These are phyloP conservation scores for Odontamblyopus lacepedii DNA, from an alignment of 2,797 vertebrate species.

Conservation along the genomic window DNA sequence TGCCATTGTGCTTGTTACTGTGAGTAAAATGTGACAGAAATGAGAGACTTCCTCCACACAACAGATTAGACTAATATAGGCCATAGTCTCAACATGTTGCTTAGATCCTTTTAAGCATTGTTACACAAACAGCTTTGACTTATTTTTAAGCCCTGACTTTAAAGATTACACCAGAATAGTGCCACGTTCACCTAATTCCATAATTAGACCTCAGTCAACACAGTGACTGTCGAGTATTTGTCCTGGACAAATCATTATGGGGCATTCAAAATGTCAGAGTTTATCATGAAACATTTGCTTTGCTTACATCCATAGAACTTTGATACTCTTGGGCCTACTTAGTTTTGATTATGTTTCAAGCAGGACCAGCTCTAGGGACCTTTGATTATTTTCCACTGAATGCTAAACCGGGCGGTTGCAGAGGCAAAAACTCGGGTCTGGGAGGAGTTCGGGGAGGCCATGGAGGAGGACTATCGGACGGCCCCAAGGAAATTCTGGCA, in stretches of 20 bases:
- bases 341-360: too few species aligned
- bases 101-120: constrained; percentile 21
- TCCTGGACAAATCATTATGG: too few species aligned
- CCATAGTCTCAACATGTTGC: constrained; percentile 18
- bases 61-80: constrained; percentile 20
- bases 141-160: constrained; percentile 59
- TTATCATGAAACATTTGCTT: too few species aligned
- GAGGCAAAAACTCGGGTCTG: too few species aligned
- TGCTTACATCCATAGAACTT: too few species aligned
- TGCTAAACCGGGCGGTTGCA: too few species aligned
- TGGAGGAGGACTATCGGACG: too few species aligned
- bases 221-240: background rate
- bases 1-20: constrained; percentile 49
- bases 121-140: constrained; percentile 57
- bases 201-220: constrained; percentile 3
- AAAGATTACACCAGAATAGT: constrained; percentile 37
- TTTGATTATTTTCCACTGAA: background rate
- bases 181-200: constrained; percentile 30
- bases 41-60: constrained; percentile 7
- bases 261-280: background rate
- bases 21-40: constrained; percentile 2
- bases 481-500: too few species aligned
- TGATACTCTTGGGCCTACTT: too few species aligned
- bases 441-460: too few species aligned
- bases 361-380: background rate